Evolutionary conservation across 2,888 invertebrate genomes (phyloP), one percentile per base, ranked within the genome.

Genomic region (Dugesia japonica): DNA sequence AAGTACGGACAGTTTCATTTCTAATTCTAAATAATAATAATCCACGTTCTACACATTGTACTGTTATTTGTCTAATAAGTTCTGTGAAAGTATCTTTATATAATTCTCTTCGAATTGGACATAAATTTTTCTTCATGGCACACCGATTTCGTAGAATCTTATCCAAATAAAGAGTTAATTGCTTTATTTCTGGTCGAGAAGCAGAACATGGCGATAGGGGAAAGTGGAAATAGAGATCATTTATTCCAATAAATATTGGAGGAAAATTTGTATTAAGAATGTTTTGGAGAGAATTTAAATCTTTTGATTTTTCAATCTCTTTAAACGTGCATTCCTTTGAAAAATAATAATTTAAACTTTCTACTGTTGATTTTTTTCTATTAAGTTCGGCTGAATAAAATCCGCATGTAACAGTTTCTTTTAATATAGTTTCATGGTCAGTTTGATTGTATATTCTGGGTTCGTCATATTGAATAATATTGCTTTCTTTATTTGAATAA

Each of bases 31-130:
- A 56, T 56, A 56, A n/a, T n/a, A 56, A 23, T 56, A 56, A 56
- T 4, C 56, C 56, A 23, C 56, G 56, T 56, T 56, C 56, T 13
- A 56, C 23, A 23, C 56, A 56, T n/a, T 56, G 56, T 1, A 56
- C 23, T 9, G 56, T 56, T 4, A 56, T 56, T 23, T 56, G 56
- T 13, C 56, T 4, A 20, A 56, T 56, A 4, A 56, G n/a, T 56
- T 56, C 56, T 4, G 56, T 56, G n/a, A 56, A 56, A 4, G 56
- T 56, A n/a, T 56, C 56, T n/a, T n/a, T 56, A 23, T 56, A 56
- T n/a, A 56, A 56, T 56, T 56, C 56, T 56, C 56, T 56, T 4
- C 56, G n/a, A 56, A 56, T 56, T n/a, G 56, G 56, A 56, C 56
- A 56, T n/a, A 56, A 56, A 23, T 56, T 56, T n/a, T 56, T 56